Evolutionary conservation across 2,113 vertebrate genomes (phyloP).

Genomic region (Elachura formosa): DNA sequence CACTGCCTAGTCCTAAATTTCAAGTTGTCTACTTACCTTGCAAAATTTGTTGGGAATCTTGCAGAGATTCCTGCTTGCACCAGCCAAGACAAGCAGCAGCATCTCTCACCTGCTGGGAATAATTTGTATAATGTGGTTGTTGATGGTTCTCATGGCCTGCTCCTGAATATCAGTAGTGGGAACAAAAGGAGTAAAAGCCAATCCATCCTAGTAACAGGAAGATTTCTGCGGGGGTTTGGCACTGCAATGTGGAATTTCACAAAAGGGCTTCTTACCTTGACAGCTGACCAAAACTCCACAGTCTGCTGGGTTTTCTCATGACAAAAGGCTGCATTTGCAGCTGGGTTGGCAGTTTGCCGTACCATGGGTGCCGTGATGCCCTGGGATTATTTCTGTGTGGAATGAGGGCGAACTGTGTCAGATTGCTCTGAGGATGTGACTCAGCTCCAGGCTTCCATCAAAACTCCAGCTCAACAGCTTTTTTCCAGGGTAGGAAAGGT

Average conservation of each 20-base stretch:
- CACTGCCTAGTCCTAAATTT: background rate
- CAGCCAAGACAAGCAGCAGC: background rate
- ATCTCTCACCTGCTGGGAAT: background rate
- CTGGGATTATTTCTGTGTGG: background rate
- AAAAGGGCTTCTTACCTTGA: background rate
- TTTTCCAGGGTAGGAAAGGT: background rate
- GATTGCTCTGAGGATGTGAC: background rate
- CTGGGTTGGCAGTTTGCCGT: background rate
- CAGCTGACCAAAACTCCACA: rapidly evolving
- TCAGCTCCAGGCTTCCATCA: background rate
- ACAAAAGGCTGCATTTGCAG: background rate
- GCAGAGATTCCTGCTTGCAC: background rate
- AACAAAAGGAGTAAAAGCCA: background rate
- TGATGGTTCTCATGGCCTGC: rapidly evolving
- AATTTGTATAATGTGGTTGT: rapidly evolving
- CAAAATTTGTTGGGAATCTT: background rate
- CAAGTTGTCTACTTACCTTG: background rate
- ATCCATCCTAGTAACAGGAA: background rate
- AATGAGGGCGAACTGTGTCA: background rate
- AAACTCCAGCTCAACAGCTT: background rate
- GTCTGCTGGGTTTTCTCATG: rapidly evolving
- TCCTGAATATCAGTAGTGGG: background rate
- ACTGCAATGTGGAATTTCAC: background rate
- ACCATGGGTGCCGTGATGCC: rapidly evolving
- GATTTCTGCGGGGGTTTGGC: background rate